These are phyloP conservation scores for Hydrochoerus hydrochaeris DNA, from an alignment of 2,113 vertebrate genomes.

Conservation along the genomic window DNA sequence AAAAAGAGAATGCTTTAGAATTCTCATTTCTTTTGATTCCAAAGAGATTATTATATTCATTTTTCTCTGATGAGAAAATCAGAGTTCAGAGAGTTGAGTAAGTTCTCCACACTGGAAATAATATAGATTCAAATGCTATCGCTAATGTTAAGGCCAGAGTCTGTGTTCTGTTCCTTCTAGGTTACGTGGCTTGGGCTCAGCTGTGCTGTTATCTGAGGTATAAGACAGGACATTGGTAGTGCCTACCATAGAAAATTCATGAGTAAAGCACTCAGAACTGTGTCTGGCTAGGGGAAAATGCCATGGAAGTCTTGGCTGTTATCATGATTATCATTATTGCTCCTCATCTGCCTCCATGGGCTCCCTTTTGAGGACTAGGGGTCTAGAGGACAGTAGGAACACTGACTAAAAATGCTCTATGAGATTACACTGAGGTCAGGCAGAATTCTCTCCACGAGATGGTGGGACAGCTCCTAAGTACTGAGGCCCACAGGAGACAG, in stretches of 20 bases:
- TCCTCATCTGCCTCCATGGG: background rate
- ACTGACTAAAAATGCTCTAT: background rate
- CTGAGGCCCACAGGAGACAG: background rate
- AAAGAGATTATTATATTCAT: background rate
- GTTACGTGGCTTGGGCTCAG: background rate
- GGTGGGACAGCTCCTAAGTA: background rate
- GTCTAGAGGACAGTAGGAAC: background rate
- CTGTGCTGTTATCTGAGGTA: background rate
- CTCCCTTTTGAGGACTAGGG: background rate
- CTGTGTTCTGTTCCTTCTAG: background rate
- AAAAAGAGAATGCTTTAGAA: no score
- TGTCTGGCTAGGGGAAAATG: background rate
- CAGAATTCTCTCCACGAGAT: background rate
- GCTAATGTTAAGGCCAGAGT: background rate
- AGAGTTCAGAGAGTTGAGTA: slow-evolving; percentile 20
- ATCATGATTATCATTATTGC: background rate
- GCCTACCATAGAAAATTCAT: background rate
- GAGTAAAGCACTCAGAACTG: background rate
- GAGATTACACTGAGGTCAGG: background rate
- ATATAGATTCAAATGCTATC: background rate
- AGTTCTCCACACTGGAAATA: slow-evolving; percentile 2
- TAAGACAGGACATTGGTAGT: background rate
- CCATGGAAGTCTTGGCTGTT: background rate
- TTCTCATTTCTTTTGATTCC: background rate
- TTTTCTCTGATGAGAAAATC: background rate